phyloP scores from a whole-genome alignment of 2,888 invertebrate genomes.

The Tolmerus cingulatus region DNA sequence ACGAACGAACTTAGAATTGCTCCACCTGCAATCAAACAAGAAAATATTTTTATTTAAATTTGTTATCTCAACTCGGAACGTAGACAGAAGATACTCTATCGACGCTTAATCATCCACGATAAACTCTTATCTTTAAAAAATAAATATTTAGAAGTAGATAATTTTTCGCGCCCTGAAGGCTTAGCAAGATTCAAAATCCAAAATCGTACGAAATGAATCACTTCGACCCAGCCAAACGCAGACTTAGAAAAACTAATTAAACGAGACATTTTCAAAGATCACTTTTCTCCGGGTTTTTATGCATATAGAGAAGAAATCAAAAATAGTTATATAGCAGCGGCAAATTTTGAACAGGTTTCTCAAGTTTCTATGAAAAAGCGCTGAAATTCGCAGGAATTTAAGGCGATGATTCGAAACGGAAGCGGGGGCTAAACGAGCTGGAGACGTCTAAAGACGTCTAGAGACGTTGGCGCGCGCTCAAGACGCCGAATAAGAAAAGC shows the following conservation, averaged over 20 bases:
- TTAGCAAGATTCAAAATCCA: neutral
- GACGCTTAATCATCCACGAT: neutral
- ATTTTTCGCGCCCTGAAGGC: neutral
- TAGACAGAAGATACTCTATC: neutral
- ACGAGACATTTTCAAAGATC: neutral
- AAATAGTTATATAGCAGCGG: neutral
- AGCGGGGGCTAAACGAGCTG: neutral
- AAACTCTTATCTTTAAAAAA: neutral
- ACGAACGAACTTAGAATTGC: neutral
- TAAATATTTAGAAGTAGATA: neutral
- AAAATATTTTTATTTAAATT: neutral
- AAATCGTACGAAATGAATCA: neutral
- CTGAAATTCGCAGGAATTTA: neutral
- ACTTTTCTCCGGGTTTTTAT: neutral
- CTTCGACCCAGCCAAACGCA: neutral
- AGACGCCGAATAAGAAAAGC: neutral
- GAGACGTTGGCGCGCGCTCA: neutral
- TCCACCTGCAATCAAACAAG: neutral
- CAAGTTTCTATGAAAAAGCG: conserved; percentile 9
- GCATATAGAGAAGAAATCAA: neutral
- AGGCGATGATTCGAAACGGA: neutral
- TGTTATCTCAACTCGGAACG: neutral
- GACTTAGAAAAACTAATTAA: neutral
- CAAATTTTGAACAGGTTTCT: conserved; percentile 19
- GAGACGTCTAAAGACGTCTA: neutral